Evolutionary conservation across 2,888 invertebrate genomes (phyloP).

Genomic region (Tinea trinotella): DNA sequence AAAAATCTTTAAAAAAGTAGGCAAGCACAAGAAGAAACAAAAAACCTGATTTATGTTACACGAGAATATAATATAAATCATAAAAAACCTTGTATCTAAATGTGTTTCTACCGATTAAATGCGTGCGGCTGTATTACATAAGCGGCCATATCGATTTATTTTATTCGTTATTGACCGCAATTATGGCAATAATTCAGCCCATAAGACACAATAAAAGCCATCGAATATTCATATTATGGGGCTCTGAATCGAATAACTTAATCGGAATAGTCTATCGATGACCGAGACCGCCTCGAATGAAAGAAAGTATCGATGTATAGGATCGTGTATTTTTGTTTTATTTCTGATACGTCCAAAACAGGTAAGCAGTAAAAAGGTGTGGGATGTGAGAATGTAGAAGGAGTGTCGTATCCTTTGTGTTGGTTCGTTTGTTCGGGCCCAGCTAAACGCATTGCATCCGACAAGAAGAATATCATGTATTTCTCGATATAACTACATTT

Average conservation of each 20-base stretch:
- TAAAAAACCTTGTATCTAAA: conserved; percentile 32
- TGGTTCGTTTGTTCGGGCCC: conserved; percentile 35
- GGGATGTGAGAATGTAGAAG: conserved; percentile 45
- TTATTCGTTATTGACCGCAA: conserved; percentile 61
- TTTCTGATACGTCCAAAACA: conserved; percentile 27
- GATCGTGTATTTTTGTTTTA: neutral
- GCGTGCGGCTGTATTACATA: conserved; percentile 66
- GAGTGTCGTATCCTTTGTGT: conserved; percentile 29
- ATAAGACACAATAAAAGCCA: conserved; percentile 40
- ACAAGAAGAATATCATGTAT: neutral
- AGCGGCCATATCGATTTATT: conserved; percentile 63
- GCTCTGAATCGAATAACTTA: conserved; percentile 60
- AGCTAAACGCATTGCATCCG: conserved; percentile 29
- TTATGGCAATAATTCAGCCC: conserved; percentile 67
- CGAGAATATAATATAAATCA: neutral
- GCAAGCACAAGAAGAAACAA: no score
- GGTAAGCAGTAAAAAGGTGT: conserved; percentile 38
- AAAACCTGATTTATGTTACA: neutral
- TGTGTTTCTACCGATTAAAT: conserved; percentile 29
- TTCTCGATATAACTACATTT: neutral
- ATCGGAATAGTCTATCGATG: conserved; percentile 26
- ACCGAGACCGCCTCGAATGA: conserved; percentile 2
- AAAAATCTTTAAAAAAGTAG: no score
- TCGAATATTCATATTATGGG: conserved; percentile 53
- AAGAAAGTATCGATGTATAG: neutral